phyloP scores from a whole-genome alignment of 2,797 vertebrate genomes.

The Caiman crocodilus region DNA sequence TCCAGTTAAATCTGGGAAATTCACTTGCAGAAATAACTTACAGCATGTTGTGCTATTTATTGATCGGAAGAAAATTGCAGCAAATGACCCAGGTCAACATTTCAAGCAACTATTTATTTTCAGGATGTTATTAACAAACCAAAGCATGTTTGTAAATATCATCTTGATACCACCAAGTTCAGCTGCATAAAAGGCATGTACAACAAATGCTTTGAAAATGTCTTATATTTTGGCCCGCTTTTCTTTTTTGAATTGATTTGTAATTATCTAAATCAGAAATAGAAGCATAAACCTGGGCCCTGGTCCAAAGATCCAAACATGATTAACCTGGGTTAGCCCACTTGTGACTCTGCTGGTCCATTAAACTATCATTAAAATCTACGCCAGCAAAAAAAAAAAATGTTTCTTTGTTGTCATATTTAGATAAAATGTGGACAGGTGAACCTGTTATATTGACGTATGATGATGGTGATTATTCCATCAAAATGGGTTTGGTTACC shows the following conservation, averaged over 20 bases:
- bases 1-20: constrained; percentile 56
- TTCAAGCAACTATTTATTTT: constrained; percentile 39
- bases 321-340: constrained; percentile 41
- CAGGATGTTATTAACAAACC: constrained; percentile 19
- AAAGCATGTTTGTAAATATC: constrained; percentile 37
- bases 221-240: neutral
- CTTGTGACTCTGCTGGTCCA: constrained; percentile 24
- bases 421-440: neutral
- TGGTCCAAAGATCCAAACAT: constrained; percentile 42
- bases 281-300: constrained; percentile 46
- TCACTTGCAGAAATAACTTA: constrained; percentile 63
- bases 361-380: constrained; percentile 33
- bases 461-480: neutral
- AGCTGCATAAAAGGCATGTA: neutral
- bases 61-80: constrained; percentile 1
- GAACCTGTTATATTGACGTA: neutral
- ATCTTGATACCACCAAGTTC: constrained; percentile 32
- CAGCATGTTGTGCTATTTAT: constrained; percentile 47
- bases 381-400: neutral
- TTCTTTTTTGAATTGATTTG: constrained; percentile 28
- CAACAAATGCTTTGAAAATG: neutral
- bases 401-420: constrained; percentile 15
- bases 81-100: constrained; percentile 1
- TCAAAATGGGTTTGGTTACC: constrained; percentile 21
- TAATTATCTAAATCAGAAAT: constrained; percentile 45